phyloP scores from a whole-genome alignment of 2,888 invertebrate genomes.

The Melitaea athalia region DNA sequence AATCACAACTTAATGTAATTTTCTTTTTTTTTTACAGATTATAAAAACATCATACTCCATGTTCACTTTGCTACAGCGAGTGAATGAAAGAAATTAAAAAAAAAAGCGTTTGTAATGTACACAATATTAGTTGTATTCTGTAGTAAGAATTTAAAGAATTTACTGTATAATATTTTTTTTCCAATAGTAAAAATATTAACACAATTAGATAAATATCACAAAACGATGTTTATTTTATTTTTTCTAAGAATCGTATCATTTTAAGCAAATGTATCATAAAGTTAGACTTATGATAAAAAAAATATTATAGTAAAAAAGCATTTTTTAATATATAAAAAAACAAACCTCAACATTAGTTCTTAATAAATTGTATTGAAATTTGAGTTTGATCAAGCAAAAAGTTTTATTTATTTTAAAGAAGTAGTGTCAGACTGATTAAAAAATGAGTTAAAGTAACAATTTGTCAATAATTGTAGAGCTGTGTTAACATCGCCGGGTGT shows the following conservation, averaged over 20 bases:
- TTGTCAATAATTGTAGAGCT: slow-evolving; percentile 5
- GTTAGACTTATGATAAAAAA: neutral
- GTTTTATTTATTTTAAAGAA: neutral
- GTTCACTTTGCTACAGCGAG: slow-evolving; percentile 78
- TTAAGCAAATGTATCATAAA: too few relatives aligned
- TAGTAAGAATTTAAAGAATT: too few relatives aligned
- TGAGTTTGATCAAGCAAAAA: too few relatives aligned
- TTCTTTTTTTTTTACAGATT: slow-evolving; percentile 67
- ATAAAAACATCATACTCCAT: slow-evolving; percentile 81
- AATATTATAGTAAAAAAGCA: too few relatives aligned
- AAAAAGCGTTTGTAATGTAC: neutral
- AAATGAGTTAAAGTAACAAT: neutral
- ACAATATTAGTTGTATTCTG: neutral
- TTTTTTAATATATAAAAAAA: too few relatives aligned
- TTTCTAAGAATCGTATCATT: too few relatives aligned
- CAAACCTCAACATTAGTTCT: too few relatives aligned
- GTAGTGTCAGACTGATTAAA: neutral
- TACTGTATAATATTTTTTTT: too few relatives aligned
- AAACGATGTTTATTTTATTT: too few relatives aligned
- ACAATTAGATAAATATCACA: too few relatives aligned
- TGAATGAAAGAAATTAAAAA: slow-evolving; percentile 48
- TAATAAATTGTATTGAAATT: neutral
- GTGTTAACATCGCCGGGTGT: slow-evolving; percentile 10
- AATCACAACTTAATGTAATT: too few relatives aligned
- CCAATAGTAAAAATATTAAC: too few relatives aligned